Evolutionary conservation across 2,888 invertebrate genomes (phyloP), one percentile per base, ranked within the genome.

Genomic region (Hirtodrosophila alboralis): DNA sequence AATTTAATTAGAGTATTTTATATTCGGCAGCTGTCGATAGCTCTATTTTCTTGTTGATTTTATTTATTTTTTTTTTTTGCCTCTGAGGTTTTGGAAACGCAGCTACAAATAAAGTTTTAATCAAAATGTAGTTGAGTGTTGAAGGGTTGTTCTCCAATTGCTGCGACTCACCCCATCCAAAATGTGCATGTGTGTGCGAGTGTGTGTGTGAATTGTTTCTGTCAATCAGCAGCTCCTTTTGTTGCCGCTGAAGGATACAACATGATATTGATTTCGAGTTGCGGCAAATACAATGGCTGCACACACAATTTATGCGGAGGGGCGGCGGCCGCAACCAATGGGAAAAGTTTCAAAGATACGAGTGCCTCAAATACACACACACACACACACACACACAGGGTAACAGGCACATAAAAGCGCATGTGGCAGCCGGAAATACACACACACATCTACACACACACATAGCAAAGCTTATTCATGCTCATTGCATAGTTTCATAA

Each of bases 51-150:
- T n/a, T n/a, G n/a, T n/a, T n/a, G n/a, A n/a, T 3, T 21, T 31
- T 37, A 9, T 40, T 27, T 13, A 26, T 16, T 26, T 30, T 18
- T 37, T 37, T 47, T 57, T 54, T 57, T 51, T 49, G 60, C 48
- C n/a, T n/a, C n/a, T n/a, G n/a, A n/a, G n/a, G n/a, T n/a, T n/a
- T n/a, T n/a, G n/a, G n/a, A n/a, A 76, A 53, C 75, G 69, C 69
- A 75, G 64, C 80, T 60, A 73, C 75, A 75, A 77, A 79, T 83
- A 71, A 81, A 81, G 83, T 79, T 79, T 81, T 81, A 81, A 83
- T 83, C 79, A 83, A 79, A 84, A 84, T 83, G 85, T 84, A 79
- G 83, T 83, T 84, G 84, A 84, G 80, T 77, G 84, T 77, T 73
- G 75, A 81, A 84, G 81, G 81, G 81, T 84, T 81, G 81, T 73